These are phyloP conservation scores for Eumaeus atala DNA, from an alignment of 1,140 invertebrate species.

Conservation along the genomic window DNA sequence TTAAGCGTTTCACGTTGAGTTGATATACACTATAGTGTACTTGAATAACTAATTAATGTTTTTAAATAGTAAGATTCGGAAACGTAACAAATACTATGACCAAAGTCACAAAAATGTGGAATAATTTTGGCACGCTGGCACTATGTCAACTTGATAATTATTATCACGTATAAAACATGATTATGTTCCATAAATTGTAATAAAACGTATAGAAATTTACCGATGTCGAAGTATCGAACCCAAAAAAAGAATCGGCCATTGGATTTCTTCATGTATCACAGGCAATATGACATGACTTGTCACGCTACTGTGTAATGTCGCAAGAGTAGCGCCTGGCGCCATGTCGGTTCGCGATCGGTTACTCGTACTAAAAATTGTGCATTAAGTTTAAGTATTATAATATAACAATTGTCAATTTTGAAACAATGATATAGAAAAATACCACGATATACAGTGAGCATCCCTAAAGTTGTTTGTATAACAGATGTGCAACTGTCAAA, in stretches of 20 bases:
- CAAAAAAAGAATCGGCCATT: constrained; percentile 90
- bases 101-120: constrained; percentile 26
- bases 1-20: neutral
- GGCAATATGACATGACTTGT: constrained; percentile 79
- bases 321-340: constrained; percentile 66
- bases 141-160: constrained; percentile 17
- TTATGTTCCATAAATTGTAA: constrained; percentile 22
- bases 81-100: constrained; percentile 8
- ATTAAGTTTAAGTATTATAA: no score
- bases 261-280: constrained; percentile 78
- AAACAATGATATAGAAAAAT: no score
- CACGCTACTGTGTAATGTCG: constrained; percentile 66
- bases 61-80: neutral
- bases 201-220: constrained; percentile 73
- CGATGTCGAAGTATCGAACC: constrained; percentile 82
- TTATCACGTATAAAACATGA: constrained; percentile 26
- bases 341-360: constrained; percentile 38
- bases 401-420: no score
- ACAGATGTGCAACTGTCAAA: no score
- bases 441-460: no score
- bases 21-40: neutral
- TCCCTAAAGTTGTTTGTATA: no score
- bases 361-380: constrained; percentile 13
- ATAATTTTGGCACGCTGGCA: constrained; percentile 38
- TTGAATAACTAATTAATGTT: neutral